phyloP scores from a whole-genome alignment of 2,113 vertebrate species.

The Prinia subflava region DNA sequence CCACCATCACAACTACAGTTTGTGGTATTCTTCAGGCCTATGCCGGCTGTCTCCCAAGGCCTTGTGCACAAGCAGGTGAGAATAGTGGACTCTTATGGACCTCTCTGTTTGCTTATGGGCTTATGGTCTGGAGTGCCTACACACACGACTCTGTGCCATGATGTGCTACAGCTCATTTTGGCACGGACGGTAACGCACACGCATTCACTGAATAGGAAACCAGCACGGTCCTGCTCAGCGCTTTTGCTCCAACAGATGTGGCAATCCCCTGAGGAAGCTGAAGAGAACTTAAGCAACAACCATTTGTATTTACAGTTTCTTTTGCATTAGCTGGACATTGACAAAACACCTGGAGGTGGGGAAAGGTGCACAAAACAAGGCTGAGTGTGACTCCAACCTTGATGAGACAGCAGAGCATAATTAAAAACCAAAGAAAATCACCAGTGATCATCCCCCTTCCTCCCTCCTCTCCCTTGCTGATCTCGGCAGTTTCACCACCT shows the following conservation, averaged over 20 bases:
- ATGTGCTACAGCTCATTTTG: not conserved
- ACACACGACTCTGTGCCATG: rapidly evolving
- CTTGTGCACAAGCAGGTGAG: not conserved
- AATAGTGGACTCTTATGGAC: not conserved
- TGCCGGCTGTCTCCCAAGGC: not conserved
- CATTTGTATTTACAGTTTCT: not conserved
- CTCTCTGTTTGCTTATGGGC: not conserved
- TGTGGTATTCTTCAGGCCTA: not conserved
- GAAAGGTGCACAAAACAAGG: not conserved
- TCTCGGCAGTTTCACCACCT: not conserved
- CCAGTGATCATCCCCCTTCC: not conserved
- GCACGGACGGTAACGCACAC: rapidly evolving
- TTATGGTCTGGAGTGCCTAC: no score
- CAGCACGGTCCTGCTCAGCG: rapidly evolving
- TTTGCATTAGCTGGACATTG: not conserved
- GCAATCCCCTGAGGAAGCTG: not conserved
- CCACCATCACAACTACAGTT: not conserved
- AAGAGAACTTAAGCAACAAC: not conserved
- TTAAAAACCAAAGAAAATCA: conserved; percentile 1
- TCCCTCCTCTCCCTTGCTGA: not conserved
- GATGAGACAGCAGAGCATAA: not conserved
- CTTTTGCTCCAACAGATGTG: not conserved
- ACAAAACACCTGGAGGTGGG: not conserved
- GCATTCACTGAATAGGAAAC: rapidly evolving
- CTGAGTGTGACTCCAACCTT: not conserved